Conservation (phyloP, 2,113 vertebrate genomes). For the Cepphus grylle region DNA sequence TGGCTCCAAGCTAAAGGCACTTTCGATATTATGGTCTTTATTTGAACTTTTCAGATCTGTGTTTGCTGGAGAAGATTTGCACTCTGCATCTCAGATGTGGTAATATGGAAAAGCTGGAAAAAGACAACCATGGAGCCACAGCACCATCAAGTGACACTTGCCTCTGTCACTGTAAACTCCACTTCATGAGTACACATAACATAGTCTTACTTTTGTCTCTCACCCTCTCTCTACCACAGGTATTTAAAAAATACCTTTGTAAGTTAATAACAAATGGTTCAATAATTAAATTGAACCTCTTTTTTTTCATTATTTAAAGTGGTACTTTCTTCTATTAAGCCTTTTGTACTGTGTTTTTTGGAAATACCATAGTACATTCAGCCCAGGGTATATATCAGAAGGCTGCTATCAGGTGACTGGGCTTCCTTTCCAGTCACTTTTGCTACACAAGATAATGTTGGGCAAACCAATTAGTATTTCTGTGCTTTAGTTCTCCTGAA, state of each 20-base stretch:
- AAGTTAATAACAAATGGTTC: not conserved
- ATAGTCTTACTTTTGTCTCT: not conserved
- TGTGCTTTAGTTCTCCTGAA: not conserved
- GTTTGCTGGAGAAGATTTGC: conserved; percentile 28
- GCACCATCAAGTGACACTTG: conserved; percentile 62
- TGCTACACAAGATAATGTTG: not conserved
- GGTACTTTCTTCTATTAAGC: not conserved
- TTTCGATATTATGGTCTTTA: not conserved
- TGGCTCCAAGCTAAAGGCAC: not conserved
- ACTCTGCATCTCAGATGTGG: not conserved
- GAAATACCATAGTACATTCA: not conserved
- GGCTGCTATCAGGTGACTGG: not conserved
- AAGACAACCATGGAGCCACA: conserved; percentile 36
- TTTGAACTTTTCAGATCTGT: not conserved
- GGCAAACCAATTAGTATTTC: not conserved
- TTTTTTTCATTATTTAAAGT: not conserved
- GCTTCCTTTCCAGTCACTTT: not conserved
- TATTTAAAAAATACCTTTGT: not conserved
- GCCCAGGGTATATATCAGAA: not conserved
- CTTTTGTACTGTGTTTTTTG: not conserved
- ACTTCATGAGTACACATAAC: not conserved
- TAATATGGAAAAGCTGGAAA: not conserved
- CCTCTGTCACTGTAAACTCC: not conserved
- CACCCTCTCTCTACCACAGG: not conserved
- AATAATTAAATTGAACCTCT: not conserved